Percentiles rank a stretch among this genome's conserved stretches.
phyloP scores from a whole-genome alignment of 2,888 invertebrate genomes.

The Erpobdella octoculata region DNA sequence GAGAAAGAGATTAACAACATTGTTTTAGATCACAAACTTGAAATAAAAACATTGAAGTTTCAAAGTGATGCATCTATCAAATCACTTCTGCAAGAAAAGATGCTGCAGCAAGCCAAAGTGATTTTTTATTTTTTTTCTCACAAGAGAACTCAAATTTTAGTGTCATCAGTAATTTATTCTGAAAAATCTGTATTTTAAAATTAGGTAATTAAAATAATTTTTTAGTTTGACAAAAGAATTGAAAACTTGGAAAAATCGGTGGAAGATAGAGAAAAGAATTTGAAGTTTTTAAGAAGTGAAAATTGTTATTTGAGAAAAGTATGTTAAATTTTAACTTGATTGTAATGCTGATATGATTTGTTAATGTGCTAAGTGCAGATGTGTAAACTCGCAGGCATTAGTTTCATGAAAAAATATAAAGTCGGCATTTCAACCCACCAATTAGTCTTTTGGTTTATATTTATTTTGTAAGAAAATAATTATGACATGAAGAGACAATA shows the following conservation, averaged over 20 bases:
- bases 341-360: background rate
- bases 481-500: too few species aligned
- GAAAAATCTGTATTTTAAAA: background rate
- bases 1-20: background rate
- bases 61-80: background rate
- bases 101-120: too few species aligned
- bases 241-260: background rate
- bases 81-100: background rate
- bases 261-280: background rate
- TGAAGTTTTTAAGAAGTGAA: background rate
- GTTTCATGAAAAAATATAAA: background rate
- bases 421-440: too few species aligned
- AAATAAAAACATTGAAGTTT: background rate
- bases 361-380: background rate
- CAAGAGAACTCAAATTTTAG: background rate
- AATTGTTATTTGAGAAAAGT: background rate
- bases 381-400: background rate
- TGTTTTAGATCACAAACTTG: background rate
- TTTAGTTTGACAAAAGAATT: background rate
- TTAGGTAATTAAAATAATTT: background rate
- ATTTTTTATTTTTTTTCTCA: background rate
- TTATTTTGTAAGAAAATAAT: too few species aligned
- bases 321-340: background rate
- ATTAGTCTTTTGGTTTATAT: too few species aligned
- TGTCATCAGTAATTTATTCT: background rate